Evolutionary conservation across 2,113 vertebrate genomes (phyloP).

Genomic region (Podocnemis expansa): DNA sequence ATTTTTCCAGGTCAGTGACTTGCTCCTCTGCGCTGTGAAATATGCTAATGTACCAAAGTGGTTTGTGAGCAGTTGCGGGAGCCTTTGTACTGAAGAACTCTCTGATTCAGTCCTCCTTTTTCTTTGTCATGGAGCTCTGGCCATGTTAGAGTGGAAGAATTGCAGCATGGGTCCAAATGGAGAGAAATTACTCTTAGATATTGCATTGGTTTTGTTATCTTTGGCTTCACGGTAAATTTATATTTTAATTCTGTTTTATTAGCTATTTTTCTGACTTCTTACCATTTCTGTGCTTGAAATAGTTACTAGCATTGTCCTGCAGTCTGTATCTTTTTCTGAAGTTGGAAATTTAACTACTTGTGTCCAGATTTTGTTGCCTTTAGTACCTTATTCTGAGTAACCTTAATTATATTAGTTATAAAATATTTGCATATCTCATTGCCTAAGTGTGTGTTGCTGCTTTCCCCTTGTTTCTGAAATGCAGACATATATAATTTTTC

Average conservation of each 20-base stretch:
- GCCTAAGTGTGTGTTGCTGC: neutral
- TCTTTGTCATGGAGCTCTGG: slow-evolving; percentile 91
- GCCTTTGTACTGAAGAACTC: slow-evolving; percentile 70
- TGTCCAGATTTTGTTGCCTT: accelerated
- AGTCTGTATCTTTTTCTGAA: neutral
- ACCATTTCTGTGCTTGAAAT: neutral
- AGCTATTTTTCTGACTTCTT: neutral
- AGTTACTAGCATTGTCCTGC: neutral
- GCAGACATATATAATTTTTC: neutral
- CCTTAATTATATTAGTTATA: neutral
- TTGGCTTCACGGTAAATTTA: slow-evolving; percentile 86
- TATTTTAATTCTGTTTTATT: neutral
- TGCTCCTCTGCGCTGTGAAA: slow-evolving; percentile 76
- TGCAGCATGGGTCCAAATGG: slow-evolving; percentile 74
- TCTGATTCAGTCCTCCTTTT: slow-evolving; percentile 79
- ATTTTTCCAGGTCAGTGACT: slow-evolving; percentile 80
- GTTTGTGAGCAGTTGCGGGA: slow-evolving; percentile 79
- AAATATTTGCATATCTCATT: neutral
- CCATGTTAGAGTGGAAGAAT: slow-evolving; percentile 91
- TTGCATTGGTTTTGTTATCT: slow-evolving; percentile 82
- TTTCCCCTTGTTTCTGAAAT: neutral
- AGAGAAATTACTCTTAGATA: slow-evolving; percentile 85
- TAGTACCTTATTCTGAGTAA: neutral
- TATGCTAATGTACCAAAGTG: slow-evolving; percentile 74
- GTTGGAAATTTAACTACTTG: neutral